These are phyloP conservation scores for Odocoileus hemionus DNA, from an alignment of 2,113 vertebrate genomes.

Conservation along the genomic window DNA sequence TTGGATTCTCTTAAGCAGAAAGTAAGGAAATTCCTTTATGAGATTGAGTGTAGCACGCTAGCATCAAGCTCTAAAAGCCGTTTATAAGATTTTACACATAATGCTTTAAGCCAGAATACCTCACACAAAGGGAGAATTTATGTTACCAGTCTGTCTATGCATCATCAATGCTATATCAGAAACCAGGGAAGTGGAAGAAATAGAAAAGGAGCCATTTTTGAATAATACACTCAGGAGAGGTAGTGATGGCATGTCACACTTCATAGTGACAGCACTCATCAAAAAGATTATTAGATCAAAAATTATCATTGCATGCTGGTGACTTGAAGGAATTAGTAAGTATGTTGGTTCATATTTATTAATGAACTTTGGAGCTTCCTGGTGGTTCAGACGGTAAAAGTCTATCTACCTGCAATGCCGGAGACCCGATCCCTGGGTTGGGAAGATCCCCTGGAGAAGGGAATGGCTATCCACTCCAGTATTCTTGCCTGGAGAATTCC, in stretches of 20 bases:
- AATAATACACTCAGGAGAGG: neutral
- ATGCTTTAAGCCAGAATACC: neutral
- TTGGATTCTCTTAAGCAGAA: neutral
- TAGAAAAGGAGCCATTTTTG: neutral
- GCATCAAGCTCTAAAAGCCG: neutral
- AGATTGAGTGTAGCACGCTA: neutral
- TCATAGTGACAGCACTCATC: neutral
- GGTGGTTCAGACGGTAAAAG: neutral
- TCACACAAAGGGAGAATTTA: neutral
- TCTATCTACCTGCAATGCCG: neutral
- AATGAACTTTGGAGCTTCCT: neutral
- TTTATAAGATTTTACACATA: neutral
- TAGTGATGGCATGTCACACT: neutral
- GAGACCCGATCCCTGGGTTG: neutral
- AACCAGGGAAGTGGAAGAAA: neutral
- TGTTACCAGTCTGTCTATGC: neutral
- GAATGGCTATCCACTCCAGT: neutral
- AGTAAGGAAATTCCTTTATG: neutral
- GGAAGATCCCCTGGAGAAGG: neutral
- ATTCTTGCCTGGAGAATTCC: neutral
- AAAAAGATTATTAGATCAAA: neutral
- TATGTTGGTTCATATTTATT: neutral
- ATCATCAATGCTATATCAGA: accelerated
- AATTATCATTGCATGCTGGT: neutral
- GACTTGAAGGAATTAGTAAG: neutral